A percentile compares a stretch with the other conserved stretches of the same genome.
Conservation (phyloP, 2,113 vertebrate species). For the Leuciscus idus region DNA sequence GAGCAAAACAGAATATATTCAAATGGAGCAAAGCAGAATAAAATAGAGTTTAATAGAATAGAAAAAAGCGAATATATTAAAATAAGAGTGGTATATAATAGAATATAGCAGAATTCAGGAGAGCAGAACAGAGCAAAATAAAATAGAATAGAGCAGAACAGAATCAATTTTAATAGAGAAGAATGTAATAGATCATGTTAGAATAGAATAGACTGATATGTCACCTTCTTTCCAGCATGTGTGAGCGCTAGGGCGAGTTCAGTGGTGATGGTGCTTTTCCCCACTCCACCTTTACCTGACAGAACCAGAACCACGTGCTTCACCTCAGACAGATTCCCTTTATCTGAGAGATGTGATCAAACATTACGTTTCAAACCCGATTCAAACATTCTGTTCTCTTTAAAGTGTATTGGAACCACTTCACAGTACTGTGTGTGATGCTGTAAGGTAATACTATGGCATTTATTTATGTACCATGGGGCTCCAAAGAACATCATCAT, state of each 20-base stretch:
- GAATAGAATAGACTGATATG: neutral
- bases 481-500: neutral
- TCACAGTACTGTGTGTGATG: neutral
- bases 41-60: neutral
- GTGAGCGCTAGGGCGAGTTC: slow-evolving; percentile 86
- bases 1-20: neutral
- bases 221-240: slow-evolving; percentile 86
- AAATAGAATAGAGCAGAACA: no score
- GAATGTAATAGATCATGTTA: no score
- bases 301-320: slow-evolving; percentile 86
- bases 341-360: neutral
- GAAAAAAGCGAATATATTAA: neutral
- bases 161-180: neutral
- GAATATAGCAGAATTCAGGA: neutral
- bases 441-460: neutral
- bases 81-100: neutral
- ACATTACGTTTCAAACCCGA: neutral
- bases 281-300: slow-evolving; percentile 94
- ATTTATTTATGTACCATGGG: neutral
- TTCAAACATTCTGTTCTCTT: neutral
- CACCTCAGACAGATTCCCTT: slow-evolving; percentile 77
- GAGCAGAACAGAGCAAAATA: neutral
- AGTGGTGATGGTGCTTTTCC: slow-evolving; percentile 92
- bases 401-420: neutral
- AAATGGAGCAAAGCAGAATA: neutral